Evolutionary conservation across 2,797 vertebrate species (phyloP).

Genomic region (Mastacembelus armatus): DNA sequence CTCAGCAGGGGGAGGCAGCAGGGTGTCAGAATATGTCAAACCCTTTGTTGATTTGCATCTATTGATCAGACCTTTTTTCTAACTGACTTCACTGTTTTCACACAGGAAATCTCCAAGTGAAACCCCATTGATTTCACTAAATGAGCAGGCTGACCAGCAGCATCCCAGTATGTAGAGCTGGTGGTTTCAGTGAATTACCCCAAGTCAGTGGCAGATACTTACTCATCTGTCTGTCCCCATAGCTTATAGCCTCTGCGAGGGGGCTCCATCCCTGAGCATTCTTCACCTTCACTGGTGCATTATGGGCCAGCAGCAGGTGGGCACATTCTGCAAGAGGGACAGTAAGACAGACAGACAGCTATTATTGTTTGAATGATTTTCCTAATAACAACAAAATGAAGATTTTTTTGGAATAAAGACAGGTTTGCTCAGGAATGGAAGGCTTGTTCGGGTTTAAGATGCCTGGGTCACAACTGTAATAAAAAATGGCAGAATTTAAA

Average conservation of each 20-base stretch:
- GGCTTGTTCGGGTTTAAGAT: too few relatives aligned
- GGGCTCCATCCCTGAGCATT: constrained; percentile 99
- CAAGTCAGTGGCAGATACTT: constrained; percentile 71
- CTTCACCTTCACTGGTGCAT: constrained; percentile 99
- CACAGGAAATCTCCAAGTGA: constrained; percentile 15
- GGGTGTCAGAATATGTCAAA: constrained; percentile 49
- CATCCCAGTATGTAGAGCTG: not conserved
- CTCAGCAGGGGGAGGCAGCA: constrained; percentile 44
- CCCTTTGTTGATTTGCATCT: constrained; percentile 49
- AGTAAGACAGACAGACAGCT: constrained; percentile 39
- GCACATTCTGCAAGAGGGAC: constrained; percentile 91
- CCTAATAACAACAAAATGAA: not conserved
- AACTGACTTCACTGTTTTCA: constrained; percentile 22
- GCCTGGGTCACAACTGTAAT: too few relatives aligned
- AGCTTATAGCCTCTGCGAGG: constrained; percentile 99
- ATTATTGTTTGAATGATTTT: not conserved
- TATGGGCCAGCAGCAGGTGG: constrained; percentile 98
- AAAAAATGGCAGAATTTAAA: too few relatives aligned
- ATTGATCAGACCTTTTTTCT: constrained; percentile 22
- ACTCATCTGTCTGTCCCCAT: constrained; percentile 99
- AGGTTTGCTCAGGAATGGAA: not conserved
- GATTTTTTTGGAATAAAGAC: not conserved
- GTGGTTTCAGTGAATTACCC: not conserved
- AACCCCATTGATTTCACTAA: not conserved
- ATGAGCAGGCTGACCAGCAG: not conserved